These are phyloP conservation scores for Helicoverpa assulta DNA, from an alignment of 2,888 invertebrate genomes.

Conservation along the genomic window DNA sequence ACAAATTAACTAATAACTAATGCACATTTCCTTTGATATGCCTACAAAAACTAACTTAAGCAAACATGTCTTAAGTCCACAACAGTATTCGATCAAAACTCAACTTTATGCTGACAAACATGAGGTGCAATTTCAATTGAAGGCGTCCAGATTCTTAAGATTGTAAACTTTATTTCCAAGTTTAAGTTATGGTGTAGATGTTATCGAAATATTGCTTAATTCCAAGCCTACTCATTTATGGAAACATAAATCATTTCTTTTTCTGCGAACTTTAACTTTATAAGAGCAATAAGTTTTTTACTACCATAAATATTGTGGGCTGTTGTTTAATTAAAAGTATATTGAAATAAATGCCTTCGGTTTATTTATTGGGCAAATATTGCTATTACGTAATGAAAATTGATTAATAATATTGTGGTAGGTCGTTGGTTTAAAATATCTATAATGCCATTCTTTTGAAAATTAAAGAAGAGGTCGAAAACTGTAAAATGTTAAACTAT, in stretches of 20 bases:
- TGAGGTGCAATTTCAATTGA: constrained; percentile 1
- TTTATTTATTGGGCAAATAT: constrained; percentile 45
- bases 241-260: constrained; percentile 58
- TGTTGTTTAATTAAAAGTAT: constrained; percentile 51
- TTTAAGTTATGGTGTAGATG: constrained; percentile 42
- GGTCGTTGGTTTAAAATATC: neutral
- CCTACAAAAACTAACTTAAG: constrained; percentile 1
- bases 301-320: constrained; percentile 27
- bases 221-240: constrained; percentile 55
- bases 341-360: constrained; percentile 19
- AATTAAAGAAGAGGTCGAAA: no score
- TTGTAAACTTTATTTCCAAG: constrained; percentile 10
- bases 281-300: constrained; percentile 39
- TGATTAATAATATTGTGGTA: neutral
- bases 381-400: constrained; percentile 34
- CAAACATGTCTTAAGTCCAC: neutral
- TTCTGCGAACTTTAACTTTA: constrained; percentile 59
- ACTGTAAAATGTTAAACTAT: no score
- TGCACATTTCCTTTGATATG: constrained; percentile 36
- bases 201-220: constrained; percentile 62
- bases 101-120: neutral
- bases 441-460: no score
- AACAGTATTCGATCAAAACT: neutral
- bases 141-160: neutral
- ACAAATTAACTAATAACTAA: constrained; percentile 27